Evolutionary conservation across 1,140 invertebrate species (phyloP).

Genomic region (Temnothorax curvispinosus): DNA sequence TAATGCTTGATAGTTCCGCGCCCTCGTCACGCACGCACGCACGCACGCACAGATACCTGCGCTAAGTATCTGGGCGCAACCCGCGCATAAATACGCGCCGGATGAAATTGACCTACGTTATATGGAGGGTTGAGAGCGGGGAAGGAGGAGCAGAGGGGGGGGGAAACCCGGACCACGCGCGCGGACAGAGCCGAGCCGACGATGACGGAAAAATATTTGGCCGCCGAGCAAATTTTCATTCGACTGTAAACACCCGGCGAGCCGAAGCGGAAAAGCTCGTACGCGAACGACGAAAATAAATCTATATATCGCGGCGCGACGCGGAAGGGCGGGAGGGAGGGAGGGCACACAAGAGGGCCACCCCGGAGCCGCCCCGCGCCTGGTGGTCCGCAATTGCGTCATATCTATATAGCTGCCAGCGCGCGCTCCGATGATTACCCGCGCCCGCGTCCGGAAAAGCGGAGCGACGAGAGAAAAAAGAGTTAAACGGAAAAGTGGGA

Average conservation of each 20-base stretch:
- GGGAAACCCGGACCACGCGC: background rate
- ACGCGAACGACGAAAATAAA: slow-evolving; percentile 71
- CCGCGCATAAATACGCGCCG: slow-evolving; percentile 53
- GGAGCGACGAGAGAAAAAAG: slow-evolving; percentile 2
- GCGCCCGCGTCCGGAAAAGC: slow-evolving; percentile 14
- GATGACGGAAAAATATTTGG: slow-evolving; percentile 75
- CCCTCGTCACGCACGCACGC: slow-evolving; percentile 34
- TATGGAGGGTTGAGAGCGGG: background rate
- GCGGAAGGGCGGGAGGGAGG: background rate
- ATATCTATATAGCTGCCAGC: slow-evolving; percentile 59
- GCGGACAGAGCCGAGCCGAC: slow-evolving; percentile 30
- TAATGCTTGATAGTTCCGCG: background rate
- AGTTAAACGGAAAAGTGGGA: slow-evolving; percentile 47
- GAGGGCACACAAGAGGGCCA: no score
- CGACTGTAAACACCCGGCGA: slow-evolving; percentile 74
- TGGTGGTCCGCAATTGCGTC: slow-evolving; percentile 75
- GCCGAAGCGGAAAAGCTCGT: slow-evolving; percentile 75
- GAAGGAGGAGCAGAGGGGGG: slow-evolving; percentile 3
- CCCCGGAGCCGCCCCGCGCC: background rate
- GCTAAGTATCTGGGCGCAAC: slow-evolving; percentile 61
- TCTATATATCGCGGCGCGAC: slow-evolving; percentile 64
- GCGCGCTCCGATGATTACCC: slow-evolving; percentile 64
- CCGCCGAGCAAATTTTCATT: slow-evolving; percentile 75
- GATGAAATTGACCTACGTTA: slow-evolving; percentile 64
- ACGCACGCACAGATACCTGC: slow-evolving; percentile 40